Evolutionary conservation across 30 jellyfish, hydroid and myxozoan species (phyloP).

Genomic region (Catostylus mosaicus): DNA sequence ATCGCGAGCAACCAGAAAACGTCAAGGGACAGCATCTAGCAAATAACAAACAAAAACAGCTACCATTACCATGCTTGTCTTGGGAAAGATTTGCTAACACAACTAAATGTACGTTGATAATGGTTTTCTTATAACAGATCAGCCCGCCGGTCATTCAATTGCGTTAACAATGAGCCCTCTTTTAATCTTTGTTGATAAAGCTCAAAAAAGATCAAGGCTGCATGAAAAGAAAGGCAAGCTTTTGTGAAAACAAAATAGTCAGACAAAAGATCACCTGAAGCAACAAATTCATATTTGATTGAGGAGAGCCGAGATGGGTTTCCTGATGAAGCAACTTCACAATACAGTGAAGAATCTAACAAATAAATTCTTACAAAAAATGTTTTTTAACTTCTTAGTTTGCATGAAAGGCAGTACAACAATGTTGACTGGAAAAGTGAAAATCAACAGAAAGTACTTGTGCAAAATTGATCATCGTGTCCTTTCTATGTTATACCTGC

Average conservation of each 20-base stretch:
- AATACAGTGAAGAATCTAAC: too few species aligned
- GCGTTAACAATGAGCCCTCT: background rate
- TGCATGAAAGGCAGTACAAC: too few species aligned
- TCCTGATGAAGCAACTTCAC: background rate
- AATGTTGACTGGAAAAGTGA: too few species aligned
- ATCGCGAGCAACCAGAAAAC: background rate
- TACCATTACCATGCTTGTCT: background rate
- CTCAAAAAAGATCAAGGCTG: conserved; percentile 29
- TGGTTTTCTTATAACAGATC: conserved; percentile 7
- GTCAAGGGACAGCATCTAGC: background rate
- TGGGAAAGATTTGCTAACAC: background rate
- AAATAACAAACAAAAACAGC: background rate
- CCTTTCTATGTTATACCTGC: too few species aligned
- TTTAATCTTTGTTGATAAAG: conserved; percentile 50
- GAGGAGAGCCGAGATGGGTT: background rate
- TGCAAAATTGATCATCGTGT: too few species aligned
- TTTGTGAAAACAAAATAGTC: background rate
- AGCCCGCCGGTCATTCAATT: conserved; percentile 12
- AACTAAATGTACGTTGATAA: background rate
- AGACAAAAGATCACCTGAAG: conserved; percentile 53
- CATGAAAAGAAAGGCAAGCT: conserved; percentile 38
- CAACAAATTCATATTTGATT: background rate
- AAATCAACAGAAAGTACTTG: too few species aligned
- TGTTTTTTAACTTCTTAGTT: too few species aligned
- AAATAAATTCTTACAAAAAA: too few species aligned